A percentile compares a stretch with the other conserved stretches of the same genome.
These are phyloP conservation scores for Adelphocoris suturalis DNA, from an alignment of 2,888 invertebrate species.

Conservation along the genomic window DNA sequence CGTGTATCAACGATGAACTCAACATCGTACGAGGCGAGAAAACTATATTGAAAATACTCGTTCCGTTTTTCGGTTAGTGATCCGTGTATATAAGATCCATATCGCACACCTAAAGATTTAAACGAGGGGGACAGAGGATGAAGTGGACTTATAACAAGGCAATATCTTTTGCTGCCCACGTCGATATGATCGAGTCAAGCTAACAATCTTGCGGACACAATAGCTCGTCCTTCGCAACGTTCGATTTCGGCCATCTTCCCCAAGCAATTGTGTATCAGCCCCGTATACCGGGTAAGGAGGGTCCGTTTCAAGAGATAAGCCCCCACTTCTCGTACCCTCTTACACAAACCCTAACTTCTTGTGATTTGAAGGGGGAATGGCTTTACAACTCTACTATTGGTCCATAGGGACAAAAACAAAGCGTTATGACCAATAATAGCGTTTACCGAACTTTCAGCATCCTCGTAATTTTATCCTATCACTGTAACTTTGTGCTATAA, in stretches of 20 bases:
- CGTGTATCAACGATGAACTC: too few species aligned
- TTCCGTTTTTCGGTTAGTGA: neutral
- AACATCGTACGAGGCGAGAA: too few species aligned
- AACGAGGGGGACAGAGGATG: neutral
- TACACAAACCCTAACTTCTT: neutral
- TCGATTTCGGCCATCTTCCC: neutral
- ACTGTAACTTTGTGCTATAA: neutral
- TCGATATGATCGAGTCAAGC: slow-evolving; percentile 35
- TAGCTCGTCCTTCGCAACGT: neutral
- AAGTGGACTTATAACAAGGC: neutral
- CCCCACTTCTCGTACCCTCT: neutral
- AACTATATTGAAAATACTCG: too few species aligned
- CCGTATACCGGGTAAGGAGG: neutral
- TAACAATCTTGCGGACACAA: slow-evolving; percentile 32
- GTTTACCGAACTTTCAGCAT: slow-evolving; percentile 29
- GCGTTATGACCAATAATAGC: slow-evolving; percentile 56
- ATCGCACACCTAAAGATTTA: neutral
- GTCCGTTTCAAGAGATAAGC: slow-evolving; percentile 29
- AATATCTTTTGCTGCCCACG: neutral
- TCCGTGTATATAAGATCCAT: neutral
- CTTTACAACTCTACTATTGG: slow-evolving; percentile 58
- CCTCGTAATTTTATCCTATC: slow-evolving; percentile 35
- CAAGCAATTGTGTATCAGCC: slow-evolving; percentile 2
- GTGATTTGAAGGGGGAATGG: slow-evolving; percentile 21
- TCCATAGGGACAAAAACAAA: slow-evolving; percentile 53